Conservation (phyloP, 2,797 vertebrate genomes). For the Crypturellus tataupa region DNA sequence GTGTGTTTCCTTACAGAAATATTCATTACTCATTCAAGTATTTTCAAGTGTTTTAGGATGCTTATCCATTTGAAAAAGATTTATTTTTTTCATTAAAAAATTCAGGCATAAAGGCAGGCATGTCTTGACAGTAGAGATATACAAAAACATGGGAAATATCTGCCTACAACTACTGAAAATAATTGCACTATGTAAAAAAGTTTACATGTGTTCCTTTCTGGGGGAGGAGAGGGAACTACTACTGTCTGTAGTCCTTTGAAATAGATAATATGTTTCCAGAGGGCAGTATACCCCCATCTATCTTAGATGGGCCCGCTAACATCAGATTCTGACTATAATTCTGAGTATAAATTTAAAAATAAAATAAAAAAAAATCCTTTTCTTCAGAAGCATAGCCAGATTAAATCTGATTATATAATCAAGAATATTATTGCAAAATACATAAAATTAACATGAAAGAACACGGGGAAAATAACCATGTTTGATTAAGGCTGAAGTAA, state of each 20-base stretch:
- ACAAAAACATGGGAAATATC: not conserved
- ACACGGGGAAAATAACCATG: not conserved
- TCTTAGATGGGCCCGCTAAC: not conserved
- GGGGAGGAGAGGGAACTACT: too few species aligned
- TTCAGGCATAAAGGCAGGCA: not conserved
- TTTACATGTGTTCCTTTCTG: not conserved
- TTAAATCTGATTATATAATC: not conserved
- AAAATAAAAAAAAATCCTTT: not conserved
- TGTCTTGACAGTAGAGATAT: not conserved
- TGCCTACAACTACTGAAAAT: not conserved
- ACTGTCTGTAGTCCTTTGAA: not conserved
- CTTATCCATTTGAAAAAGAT: not conserved
- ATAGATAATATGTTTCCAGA: not conserved
- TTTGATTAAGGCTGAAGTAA: not conserved
- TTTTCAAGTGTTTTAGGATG: not conserved
- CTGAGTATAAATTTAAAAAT: too few species aligned
- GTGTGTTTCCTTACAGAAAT: not conserved
- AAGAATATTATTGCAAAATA: not conserved
- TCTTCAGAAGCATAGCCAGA: not conserved
- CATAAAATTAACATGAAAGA: not conserved
- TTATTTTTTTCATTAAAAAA: not conserved
- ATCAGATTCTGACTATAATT: not conserved
- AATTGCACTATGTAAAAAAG: not conserved
- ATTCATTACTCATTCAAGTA: not conserved
- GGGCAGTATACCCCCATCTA: not conserved